Evolutionary conservation across 2,797 vertebrate species (phyloP).

Genomic region (Leuciscus waleckii): DNA sequence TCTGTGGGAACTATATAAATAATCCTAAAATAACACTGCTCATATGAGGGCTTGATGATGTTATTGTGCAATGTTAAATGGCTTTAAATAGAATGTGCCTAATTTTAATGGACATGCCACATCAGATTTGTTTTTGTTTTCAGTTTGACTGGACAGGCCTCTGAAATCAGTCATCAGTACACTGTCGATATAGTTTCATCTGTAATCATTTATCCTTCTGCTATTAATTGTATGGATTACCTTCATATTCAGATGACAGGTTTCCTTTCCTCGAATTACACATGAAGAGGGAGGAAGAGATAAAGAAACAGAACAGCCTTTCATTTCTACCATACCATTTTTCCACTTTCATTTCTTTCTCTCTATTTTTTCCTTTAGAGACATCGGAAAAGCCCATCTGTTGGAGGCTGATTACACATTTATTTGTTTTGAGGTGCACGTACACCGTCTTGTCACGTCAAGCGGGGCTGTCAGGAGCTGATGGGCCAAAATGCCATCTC

Average conservation of each 20-base stretch:
- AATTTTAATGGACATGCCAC: background rate
- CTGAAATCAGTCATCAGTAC: background rate
- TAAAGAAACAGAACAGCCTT: slow-evolving; percentile 1
- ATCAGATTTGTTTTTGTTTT: background rate
- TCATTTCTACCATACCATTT: slow-evolving; percentile 1
- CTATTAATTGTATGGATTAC: slow-evolving; percentile 53
- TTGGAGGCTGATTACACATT: slow-evolving; percentile 51
- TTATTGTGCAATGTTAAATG: background rate
- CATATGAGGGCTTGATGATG: background rate
- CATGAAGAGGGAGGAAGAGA: background rate
- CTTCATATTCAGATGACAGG: slow-evolving; percentile 48
- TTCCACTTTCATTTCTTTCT: slow-evolving; percentile 18
- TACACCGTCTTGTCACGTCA: slow-evolving; percentile 55
- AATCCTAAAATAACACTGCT: background rate
- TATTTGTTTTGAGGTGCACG: slow-evolving; percentile 50
- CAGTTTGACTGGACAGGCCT: background rate
- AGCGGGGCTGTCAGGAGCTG: slow-evolving; percentile 54
- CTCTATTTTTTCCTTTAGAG: slow-evolving; percentile 17
- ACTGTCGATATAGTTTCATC: background rate
- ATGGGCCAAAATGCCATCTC: slow-evolving; percentile 54
- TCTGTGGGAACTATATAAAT: background rate
- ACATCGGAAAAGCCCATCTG: slow-evolving; percentile 50
- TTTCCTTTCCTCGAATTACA: background rate
- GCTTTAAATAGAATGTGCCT: background rate
- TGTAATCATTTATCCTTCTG: background rate